Evolutionary conservation across 2,797 vertebrate species (phyloP), one percentile per base, ranked within the genome.

Genomic region (Syndactyla subalaris): DNA sequence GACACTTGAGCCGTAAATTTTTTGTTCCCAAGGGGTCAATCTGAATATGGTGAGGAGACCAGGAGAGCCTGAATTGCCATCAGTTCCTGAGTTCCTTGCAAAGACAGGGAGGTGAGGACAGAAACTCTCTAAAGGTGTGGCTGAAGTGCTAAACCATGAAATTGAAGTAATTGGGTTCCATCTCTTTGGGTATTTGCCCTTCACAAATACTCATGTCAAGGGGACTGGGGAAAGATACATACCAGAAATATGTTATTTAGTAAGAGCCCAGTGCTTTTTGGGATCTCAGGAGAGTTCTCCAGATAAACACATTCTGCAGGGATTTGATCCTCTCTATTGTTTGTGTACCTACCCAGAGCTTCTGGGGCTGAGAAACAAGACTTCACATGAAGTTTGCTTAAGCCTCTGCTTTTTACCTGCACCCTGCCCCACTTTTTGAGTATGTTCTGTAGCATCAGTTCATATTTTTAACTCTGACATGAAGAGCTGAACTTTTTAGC

Each of bases 131-230:
- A 71, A 77, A 80, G 8, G 16, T 74, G 54, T 52, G 34, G 19
- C 30, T 89, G 71, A 63, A 75, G 29, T 2, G 19, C 74, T 67
- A 70, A 85, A 38, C 9, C 23, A 38, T 4, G 3, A n/a, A 49
- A 34, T 0, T 57, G 34, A 20, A 55, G 15, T 0, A 3, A 36
- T 11, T 18, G 14, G 4, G 9, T 38, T 61, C 10, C 10, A 43
- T 39, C 26, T 32, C 30, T 67, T 57, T 30, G 32, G 18, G 16
- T 85, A 45, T 22, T 59, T 87, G n/a, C 27, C 66, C 22, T 87
- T 67, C 75, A 59, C 51, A 83, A 77, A n/a, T 0, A 8, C 43
- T 81, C 11, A 17, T 16, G 9, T 49, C 27, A 72, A 76, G 18
- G 32, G 19, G 22, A 10, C 41, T 34, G 26, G 24, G 41, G 62